Evolutionary conservation across 1,140 invertebrate species (phyloP).

Genomic region (Caerostris darwini): DNA sequence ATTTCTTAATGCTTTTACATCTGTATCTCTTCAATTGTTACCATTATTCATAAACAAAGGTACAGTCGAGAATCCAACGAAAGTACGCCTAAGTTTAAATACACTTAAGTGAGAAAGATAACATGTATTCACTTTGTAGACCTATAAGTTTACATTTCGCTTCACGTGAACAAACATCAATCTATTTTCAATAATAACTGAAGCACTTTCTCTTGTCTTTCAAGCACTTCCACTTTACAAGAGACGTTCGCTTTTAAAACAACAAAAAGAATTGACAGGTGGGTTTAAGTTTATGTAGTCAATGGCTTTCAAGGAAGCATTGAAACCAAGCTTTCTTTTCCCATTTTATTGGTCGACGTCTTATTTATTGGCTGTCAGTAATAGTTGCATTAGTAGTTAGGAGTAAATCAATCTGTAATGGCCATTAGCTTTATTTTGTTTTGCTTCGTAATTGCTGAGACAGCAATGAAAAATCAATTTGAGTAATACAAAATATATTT

Average conservation of each 20-base stretch:
- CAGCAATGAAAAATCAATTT: not conserved
- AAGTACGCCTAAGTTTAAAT: not conserved
- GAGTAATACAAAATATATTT: not conserved
- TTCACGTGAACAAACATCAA: slow-evolving; percentile 15
- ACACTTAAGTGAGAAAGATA: not conserved
- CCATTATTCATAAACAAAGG: not conserved
- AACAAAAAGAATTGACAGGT: slow-evolving; percentile 44
- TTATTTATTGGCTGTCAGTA: slow-evolving; percentile 45
- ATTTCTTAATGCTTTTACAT: too few species aligned
- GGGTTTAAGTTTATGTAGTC: not conserved
- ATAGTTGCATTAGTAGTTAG: not conserved
- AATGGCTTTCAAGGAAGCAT: slow-evolving; percentile 12
- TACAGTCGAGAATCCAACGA: not conserved
- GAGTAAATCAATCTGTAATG: slow-evolving; percentile 31
- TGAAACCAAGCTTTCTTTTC: slow-evolving; percentile 4
- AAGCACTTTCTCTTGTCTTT: not conserved
- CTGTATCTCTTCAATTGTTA: not conserved
- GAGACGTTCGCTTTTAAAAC: slow-evolving; percentile 36
- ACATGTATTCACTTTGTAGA: not conserved
- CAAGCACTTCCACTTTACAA: slow-evolving; percentile 11
- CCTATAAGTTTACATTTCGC: not conserved
- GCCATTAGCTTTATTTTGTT: slow-evolving; percentile 12
- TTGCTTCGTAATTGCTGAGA: not conserved
- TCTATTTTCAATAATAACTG: slow-evolving; percentile 29
- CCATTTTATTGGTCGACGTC: not conserved